A percentile compares a stretch with the other conserved stretches of the same genome.
Evolutionary conservation across 2,113 vertebrate genomes (phyloP).

Genomic region (Helogale parvula): DNA sequence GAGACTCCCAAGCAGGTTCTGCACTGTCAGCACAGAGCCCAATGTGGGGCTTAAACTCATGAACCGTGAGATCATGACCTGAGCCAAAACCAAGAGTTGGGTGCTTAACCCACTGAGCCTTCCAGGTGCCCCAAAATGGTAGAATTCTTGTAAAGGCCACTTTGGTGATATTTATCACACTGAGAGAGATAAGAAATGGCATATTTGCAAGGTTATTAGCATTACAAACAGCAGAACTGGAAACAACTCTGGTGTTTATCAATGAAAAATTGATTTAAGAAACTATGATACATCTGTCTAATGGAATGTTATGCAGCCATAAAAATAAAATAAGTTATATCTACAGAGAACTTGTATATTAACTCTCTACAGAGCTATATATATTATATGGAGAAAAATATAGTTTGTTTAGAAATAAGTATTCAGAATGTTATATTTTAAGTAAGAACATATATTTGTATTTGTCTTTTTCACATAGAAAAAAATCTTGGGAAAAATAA

Average conservation of each 20-base stretch:
- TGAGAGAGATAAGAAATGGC: not conserved
- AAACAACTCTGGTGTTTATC: not conserved
- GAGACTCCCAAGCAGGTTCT: too few species aligned
- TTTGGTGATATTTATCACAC: not conserved
- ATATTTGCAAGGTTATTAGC: not conserved
- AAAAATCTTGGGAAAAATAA: not conserved
- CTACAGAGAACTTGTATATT: not conserved
- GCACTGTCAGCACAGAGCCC: too few species aligned
- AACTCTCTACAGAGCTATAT: not conserved
- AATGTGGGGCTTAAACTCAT: too few species aligned
- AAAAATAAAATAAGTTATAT: not conserved
- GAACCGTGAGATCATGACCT: too few species aligned
- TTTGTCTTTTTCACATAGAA: not conserved
- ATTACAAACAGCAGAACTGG: not conserved
- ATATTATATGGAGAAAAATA: not conserved
- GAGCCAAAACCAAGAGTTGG: too few species aligned
- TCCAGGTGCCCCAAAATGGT: not conserved
- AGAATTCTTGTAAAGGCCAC: not conserved
- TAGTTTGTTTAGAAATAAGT: not conserved
- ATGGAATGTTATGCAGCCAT: not conserved
- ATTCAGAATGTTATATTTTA: not conserved
- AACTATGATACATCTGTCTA: not conserved
- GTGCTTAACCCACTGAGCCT: too few species aligned
- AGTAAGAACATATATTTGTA: not conserved
- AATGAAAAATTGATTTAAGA: not conserved